Evolutionary conservation across 2,113 vertebrate genomes (phyloP), one percentile per base, ranked within the genome.

Genomic region (Enhydra lutris): DNA sequence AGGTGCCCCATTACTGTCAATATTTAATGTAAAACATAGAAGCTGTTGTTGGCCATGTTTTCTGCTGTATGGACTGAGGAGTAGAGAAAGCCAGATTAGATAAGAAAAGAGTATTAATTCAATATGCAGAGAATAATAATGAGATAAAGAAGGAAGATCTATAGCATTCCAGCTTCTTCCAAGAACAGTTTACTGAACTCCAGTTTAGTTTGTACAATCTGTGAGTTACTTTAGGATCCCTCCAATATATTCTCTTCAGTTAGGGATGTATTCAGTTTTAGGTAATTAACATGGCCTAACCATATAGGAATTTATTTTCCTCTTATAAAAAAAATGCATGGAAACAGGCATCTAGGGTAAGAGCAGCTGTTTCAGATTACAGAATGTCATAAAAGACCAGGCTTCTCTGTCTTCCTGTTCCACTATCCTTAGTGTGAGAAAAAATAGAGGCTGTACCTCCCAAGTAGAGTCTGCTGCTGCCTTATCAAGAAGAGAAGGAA

Each of bases 31-130:
- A 91, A 86, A 91, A 73, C 29, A 85, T 24, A 65, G 47, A 91
- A 80, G 14, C 42, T 73, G 50, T 39, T 57, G n/a, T 76, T 87
- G 67, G 15, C 17, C 21, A n/a, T 61, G 59, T 52, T 78, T 92
- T 78, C 85, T 89, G 61, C 12, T 20, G 24, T 1, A 7, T 73
- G n/a, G 42, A 52, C 8, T 50, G 21, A 42, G 10, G 59, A 84
- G 24, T 80, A 79, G 50, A 93, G 55, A 81, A 85, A 96, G 21
- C 20, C 36, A 74, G 24, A 81, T 26, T 20, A 90, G 34, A 93
- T 31, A 93, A 93, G 45, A 55, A 89, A 80, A 96, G n/a, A 65
- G 29, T 69, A 71, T 78, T 50, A 95, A 92, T 92, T 74, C 45
- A 74, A n/a, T n/a, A 50, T 36, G 10, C 34, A 69, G 47, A 79